Conservation (phyloP, 2,888 invertebrate genomes). For the Amblyteles armatorius region DNA sequence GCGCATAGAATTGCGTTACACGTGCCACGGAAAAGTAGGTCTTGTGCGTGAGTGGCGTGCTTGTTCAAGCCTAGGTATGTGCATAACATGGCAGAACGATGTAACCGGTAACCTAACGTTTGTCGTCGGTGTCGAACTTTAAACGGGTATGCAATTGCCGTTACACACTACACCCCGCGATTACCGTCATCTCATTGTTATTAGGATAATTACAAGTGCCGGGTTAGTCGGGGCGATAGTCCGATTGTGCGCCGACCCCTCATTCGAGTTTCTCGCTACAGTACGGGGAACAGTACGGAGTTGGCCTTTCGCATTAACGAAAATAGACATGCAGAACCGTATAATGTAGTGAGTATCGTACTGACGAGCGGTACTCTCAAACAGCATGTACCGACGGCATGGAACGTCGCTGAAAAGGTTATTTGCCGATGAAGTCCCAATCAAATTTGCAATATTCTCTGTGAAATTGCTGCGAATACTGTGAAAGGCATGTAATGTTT, state of each 20-base stretch:
- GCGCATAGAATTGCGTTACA: not conserved
- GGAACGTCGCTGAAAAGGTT: not conserved
- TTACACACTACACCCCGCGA: conserved; percentile 40
- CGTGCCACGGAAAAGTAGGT: conserved; percentile 6
- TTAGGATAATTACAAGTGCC: conserved; percentile 59
- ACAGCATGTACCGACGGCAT: not conserved
- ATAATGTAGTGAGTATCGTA: not conserved
- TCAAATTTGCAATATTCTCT: not conserved
- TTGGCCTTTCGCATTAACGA: not conserved
- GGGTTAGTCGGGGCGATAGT: conserved; percentile 52
- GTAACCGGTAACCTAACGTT: conserved; percentile 20
- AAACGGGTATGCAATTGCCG: conserved; percentile 51
- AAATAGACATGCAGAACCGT: not conserved
- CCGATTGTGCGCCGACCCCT: conserved; percentile 7
- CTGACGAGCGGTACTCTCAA: not conserved
- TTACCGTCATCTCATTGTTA: conserved; percentile 60
- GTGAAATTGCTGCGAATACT: not conserved
- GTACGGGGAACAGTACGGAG: not conserved
- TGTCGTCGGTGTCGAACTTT: conserved; percentile 54
- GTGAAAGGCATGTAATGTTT: not conserved
- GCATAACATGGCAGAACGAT: conserved; percentile 5
- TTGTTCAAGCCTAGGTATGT: not conserved
- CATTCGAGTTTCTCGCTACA: conserved; percentile 21
- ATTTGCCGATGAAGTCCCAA: not conserved
- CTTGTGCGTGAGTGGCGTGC: not conserved